Evolutionary conservation across 2,113 vertebrate species (phyloP).

Genomic region (Microcebus ravelobensis): DNA sequence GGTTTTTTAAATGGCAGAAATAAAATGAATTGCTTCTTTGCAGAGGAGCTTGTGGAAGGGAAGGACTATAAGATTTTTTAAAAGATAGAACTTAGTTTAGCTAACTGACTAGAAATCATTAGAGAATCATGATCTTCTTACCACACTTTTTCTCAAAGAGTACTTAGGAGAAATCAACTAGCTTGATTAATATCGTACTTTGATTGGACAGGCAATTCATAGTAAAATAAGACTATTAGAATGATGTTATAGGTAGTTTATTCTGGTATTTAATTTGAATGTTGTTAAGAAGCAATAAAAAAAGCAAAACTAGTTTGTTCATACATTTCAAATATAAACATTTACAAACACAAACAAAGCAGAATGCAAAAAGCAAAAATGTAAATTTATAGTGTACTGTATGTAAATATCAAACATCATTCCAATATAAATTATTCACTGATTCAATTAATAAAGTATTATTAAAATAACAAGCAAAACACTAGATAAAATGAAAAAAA

Average conservation of each 20-base stretch:
- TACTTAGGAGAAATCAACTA: neutral
- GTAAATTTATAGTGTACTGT: neutral
- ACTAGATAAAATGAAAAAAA: neutral
- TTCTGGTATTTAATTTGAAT: neutral
- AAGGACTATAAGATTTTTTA: neutral
- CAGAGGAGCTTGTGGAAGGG: neutral
- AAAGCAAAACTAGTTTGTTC: neutral
- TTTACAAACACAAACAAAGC: neutral
- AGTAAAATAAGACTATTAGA: neutral
- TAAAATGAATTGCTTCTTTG: neutral
- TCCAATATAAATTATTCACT: neutral
- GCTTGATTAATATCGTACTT: neutral
- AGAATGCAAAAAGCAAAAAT: neutral
- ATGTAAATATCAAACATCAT: neutral
- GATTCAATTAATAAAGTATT: neutral
- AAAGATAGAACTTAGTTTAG: neutral
- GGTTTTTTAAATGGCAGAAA: neutral
- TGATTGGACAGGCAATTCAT: neutral
- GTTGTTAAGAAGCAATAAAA: neutral
- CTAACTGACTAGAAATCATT: neutral
- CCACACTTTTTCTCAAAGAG: neutral
- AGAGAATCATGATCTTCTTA: neutral
- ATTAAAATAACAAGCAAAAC: neutral
- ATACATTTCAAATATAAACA: neutral
- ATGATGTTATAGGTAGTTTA: neutral